Base-by-base conservation (phyloP, 2,113 vertebrate species). In the Apodemus speciosus region DNA sequence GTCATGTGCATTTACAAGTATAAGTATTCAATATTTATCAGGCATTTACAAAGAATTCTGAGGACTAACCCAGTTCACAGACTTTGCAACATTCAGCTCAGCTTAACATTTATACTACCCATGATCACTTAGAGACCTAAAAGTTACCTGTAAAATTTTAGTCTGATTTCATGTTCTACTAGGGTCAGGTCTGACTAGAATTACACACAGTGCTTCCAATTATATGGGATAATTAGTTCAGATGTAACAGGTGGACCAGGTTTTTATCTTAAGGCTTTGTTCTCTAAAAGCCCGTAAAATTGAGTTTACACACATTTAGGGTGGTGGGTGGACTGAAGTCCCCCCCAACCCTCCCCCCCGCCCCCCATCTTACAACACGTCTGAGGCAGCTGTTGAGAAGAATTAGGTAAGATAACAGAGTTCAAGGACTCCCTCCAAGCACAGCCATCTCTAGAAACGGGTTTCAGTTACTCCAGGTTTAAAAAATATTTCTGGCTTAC, bases 261-360 rank as follows among this genome's bases (percentile, higher is more conserved):
- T 71, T 93, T 96, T 96, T 62, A 64, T 85, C 46, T 90, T 71
- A 89, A 73, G n/a, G 2, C 32, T 85, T 49, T 71, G 62, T 84
- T 92, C 40, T 77, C 76, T 58, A 10, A 38, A 92, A 90, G 46
- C 62, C 53, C 18, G 62, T 90, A 90, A 94, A 92, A 89, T 43
- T 43, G 30, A 88, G 80, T 21, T 60, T 80, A 87, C 6, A 92
- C 16, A 88, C 53, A 81, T 66, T 92, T 92, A 56, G 66, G 84
- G 90, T 68, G 46, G 21, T 49, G 18, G 40, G 66, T 85, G 6
- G 49, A 49, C 2, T 66, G 4, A 95, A n/a, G n/a, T n/a, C n/a
- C n/a, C n/a, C n/a, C n/a, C n/a, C n/a, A n/a, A n/a, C n/a, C n/a
- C n/a, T n/a, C n/a, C n/a, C n/a, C n/a, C n/a, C n/a, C n/a, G n/a